phyloP scores from a whole-genome alignment of 2,888 invertebrate genomes.

The Andricus curvator region DNA sequence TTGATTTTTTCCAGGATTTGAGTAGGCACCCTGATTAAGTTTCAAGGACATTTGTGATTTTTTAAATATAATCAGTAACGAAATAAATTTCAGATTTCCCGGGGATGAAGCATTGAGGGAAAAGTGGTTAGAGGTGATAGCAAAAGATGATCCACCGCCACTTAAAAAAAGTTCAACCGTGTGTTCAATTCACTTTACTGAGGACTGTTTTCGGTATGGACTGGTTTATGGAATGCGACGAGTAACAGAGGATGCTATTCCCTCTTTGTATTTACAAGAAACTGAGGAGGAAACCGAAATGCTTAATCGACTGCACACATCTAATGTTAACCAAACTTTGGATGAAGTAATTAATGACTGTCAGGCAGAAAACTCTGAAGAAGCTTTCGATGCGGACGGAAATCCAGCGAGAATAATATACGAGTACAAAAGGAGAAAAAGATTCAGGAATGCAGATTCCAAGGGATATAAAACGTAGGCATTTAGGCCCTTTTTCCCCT shows the following conservation, averaged over 20 bases:
- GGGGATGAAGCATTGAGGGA: background rate
- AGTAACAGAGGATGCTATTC: constrained; percentile 6
- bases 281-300: background rate
- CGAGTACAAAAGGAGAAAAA: background rate
- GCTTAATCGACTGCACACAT: background rate
- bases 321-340: constrained; percentile 7
- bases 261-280: constrained; percentile 7
- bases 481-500: too few species aligned
- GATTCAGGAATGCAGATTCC: background rate
- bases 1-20: too few species aligned
- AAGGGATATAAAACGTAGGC: background rate
- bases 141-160: background rate
- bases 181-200: constrained; percentile 23
- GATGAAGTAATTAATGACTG: constrained; percentile 6
- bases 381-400: background rate
- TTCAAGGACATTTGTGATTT: background rate
- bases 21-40: too few species aligned
- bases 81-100: constrained; percentile 4
- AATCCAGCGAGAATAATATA: background rate
- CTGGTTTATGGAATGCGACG: constrained; percentile 22
- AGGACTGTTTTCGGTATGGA: constrained; percentile 31
- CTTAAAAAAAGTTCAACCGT: background rate
- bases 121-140: constrained; percentile 17
- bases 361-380: background rate
- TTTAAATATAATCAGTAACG: background rate